These are phyloP conservation scores for Synodontis membranacea DNA, from an alignment of 2,113 vertebrate species.

Conservation along the genomic window DNA sequence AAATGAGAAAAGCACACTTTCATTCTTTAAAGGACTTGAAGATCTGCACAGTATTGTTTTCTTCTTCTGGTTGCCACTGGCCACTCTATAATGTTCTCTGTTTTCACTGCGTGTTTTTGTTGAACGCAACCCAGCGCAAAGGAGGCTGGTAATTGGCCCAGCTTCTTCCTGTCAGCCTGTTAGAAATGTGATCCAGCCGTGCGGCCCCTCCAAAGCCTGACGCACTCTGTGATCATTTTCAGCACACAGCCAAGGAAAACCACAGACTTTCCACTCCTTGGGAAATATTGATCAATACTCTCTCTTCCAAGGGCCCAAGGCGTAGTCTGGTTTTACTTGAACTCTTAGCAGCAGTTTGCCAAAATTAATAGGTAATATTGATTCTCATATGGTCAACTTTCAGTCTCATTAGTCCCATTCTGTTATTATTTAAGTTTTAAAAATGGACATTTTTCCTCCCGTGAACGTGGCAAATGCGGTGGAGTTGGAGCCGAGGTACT, in stretches of 20 bases:
- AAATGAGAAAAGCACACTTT: slow-evolving; percentile 9
- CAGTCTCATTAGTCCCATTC: slow-evolving; percentile 37
- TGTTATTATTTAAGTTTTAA: slow-evolving; percentile 37
- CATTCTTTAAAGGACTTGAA: slow-evolving; percentile 30
- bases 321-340: slow-evolving; percentile 46
- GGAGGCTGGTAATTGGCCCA: slow-evolving; percentile 46
- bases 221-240: slow-evolving; percentile 54
- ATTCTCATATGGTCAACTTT: slow-evolving; percentile 42
- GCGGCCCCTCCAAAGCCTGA: slow-evolving; percentile 44
- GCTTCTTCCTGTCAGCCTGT: slow-evolving; percentile 41
- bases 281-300: slow-evolving; percentile 54
- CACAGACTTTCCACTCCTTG: slow-evolving; percentile 50
- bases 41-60: slow-evolving; percentile 34
- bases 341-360: slow-evolving; percentile 40
- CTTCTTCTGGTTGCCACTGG: slow-evolving; percentile 39
- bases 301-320: slow-evolving; percentile 41
- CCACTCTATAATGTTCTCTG: slow-evolving; percentile 35
- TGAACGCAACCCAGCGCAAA: slow-evolving; percentile 48
- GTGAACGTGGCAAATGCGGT: slow-evolving; percentile 28
- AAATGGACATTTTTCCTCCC: not conserved
- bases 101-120: slow-evolving; percentile 52
- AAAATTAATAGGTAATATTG: slow-evolving; percentile 48
- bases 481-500: slow-evolving; percentile 3
- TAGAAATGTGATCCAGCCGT: slow-evolving; percentile 45
- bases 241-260: slow-evolving; percentile 51